These are phyloP conservation scores for Sminthurides aquaticus DNA, from an alignment of 2,888 invertebrate species.

Conservation along the genomic window DNA sequence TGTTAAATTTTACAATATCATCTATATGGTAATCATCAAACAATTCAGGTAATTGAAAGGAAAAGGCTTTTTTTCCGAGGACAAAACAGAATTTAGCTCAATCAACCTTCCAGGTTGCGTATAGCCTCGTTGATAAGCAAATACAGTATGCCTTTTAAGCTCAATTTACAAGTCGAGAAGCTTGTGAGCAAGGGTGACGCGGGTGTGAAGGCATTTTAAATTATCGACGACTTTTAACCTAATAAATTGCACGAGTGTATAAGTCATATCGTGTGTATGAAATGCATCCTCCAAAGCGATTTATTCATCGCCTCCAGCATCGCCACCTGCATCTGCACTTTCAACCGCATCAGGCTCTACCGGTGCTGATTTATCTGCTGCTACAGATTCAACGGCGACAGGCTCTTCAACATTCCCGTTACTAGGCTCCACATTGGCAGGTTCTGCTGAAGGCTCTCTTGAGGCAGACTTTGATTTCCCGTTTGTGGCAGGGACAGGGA, in stretches of 20 bases:
- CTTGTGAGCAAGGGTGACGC: too few relatives aligned
- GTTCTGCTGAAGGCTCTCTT: conserved; percentile 38
- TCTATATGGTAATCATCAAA: too few relatives aligned
- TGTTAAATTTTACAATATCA: too few relatives aligned
- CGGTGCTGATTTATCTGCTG: conserved; percentile 14
- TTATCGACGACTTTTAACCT: not conserved
- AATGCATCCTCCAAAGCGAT: not conserved
- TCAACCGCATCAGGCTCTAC: not conserved
- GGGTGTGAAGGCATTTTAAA: too few relatives aligned
- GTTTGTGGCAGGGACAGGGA: conserved; percentile 22
- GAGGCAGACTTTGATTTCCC: conserved; percentile 31
- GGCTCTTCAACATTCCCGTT: conserved; percentile 17
- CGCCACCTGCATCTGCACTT: not conserved
- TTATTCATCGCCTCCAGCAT: too few relatives aligned
- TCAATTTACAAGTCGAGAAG: too few relatives aligned
- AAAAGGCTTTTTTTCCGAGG: too few relatives aligned
- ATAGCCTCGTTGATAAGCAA: too few relatives aligned
- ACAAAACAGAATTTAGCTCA: too few relatives aligned
- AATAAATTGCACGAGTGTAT: not conserved
- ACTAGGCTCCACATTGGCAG: conserved; percentile 26
- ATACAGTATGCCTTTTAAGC: too few relatives aligned
- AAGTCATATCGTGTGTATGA: not conserved
- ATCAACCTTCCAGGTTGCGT: too few relatives aligned
- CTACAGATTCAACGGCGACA: conserved; percentile 8
- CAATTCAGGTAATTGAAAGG: too few relatives aligned